Evolutionary conservation across 2,113 vertebrate species (phyloP).

Genomic region (Sphaerodactylus townsendi): DNA sequence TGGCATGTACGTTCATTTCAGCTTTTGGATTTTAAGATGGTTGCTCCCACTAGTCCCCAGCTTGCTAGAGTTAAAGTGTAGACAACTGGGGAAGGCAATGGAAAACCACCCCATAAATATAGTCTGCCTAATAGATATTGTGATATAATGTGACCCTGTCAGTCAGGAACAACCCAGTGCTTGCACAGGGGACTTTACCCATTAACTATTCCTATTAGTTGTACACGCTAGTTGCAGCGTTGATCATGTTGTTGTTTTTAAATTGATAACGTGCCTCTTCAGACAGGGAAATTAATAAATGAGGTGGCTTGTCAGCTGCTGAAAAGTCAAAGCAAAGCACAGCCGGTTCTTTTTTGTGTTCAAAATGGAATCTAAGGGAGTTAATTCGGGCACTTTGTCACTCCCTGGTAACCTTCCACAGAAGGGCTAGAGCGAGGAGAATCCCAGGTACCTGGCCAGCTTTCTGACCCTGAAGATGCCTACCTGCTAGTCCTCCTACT

Average conservation of each 20-base stretch:
- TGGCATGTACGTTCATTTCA: conserved; percentile 3
- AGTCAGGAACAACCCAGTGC: no score
- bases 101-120: no score
- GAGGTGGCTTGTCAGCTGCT: conserved; percentile 22
- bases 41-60: not conserved
- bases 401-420: not conserved
- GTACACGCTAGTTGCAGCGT: no score
- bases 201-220: no score
- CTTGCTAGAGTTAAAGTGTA: no score
- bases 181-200: no score
- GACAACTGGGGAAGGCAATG: no score
- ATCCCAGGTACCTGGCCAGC: not conserved
- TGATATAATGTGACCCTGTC: no score
- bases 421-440: not conserved
- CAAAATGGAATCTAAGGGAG: not conserved
- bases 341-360: not conserved
- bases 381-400: conserved; percentile 11
- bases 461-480: not conserved
- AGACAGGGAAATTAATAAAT: not conserved
- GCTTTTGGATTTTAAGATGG: not conserved
- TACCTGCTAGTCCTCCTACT: no score
- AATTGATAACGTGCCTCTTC: not conserved
- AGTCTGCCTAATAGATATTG: no score
- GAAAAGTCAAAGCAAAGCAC: conserved; percentile 22
- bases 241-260: not conserved